phyloP scores from a whole-genome alignment of 2,113 vertebrate species.

The Melanotaenia duboulayi region DNA sequence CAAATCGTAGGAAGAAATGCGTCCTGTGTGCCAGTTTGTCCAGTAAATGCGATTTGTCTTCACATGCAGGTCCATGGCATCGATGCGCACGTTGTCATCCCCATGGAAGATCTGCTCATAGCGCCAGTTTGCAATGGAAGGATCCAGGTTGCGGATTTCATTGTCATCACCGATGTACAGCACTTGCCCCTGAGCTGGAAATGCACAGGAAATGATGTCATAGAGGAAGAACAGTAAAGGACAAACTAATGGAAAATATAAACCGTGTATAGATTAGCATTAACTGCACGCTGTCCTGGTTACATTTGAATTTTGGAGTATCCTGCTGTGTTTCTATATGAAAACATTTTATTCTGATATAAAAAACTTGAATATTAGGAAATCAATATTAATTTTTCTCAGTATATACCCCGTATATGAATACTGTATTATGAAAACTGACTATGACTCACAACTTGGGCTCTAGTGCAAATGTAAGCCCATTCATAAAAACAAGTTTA shows the following conservation, averaged over 20 bases:
- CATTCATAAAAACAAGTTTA: neutral
- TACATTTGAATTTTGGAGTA: neutral
- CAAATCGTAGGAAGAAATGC: constrained; percentile 92
- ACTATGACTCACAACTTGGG: neutral
- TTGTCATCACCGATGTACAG: constrained; percentile 97
- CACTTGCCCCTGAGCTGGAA: constrained; percentile 84
- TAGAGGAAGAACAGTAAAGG: neutral
- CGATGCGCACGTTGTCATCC: constrained; percentile 92
- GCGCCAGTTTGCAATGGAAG: constrained; percentile 90
- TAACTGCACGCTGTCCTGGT: too few species aligned
- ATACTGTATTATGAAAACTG: neutral
- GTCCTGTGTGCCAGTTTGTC: constrained; percentile 98
- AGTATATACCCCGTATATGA: too few species aligned
- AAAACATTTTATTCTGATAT: neutral
- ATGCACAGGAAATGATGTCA: neutral
- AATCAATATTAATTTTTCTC: neutral
- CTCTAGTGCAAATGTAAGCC: too few species aligned
- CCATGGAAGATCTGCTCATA: constrained; percentile 97
- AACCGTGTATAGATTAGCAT: too few species aligned
- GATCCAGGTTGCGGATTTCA: constrained; percentile 95
- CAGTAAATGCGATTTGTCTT: constrained; percentile 95
- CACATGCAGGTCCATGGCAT: constrained; percentile 96
- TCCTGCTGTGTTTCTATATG: neutral
- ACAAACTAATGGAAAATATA: too few species aligned
- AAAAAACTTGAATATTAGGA: neutral